Conservation (phyloP, 1,140 invertebrate species). For the Bombus vancouverensis region DNA sequence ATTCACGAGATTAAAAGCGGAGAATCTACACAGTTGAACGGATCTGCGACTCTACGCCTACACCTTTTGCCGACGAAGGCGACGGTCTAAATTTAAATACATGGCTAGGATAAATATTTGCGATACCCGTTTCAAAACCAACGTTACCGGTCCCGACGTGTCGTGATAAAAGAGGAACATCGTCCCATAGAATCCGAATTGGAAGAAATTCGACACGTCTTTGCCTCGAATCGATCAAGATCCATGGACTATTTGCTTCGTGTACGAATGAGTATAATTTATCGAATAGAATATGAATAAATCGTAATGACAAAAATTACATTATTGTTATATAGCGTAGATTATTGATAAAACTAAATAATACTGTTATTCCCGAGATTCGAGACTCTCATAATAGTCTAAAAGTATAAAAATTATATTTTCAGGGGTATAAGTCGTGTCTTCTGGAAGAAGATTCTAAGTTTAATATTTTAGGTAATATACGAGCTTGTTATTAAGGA, state of each 20-base stretch:
- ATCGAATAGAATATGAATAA: neutral
- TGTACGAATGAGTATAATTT: neutral
- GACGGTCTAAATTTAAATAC: conserved; percentile 65
- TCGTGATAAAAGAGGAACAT: conserved; percentile 48
- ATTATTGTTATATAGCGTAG: neutral
- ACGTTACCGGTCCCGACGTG: conserved; percentile 31
- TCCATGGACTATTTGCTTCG: neutral
- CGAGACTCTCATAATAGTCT: neutral
- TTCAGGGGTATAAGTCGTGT: neutral
- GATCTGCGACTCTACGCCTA: conserved; percentile 41
- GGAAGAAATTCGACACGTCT: neutral
- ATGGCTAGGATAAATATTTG: conserved; percentile 60
- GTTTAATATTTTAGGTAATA: no score
- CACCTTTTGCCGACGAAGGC: conserved; percentile 37
- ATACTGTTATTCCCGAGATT: neutral
- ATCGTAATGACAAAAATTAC: neutral
- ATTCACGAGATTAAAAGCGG: conserved; percentile 4
- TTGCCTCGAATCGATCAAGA: neutral
- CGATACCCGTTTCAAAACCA: conserved; percentile 45
- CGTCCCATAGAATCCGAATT: conserved; percentile 13
- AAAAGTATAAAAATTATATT: neutral
- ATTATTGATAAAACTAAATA: neutral
- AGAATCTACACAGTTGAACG: neutral
- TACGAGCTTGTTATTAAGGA: no score
- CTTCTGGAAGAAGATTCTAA: neutral